phyloP scores from a whole-genome alignment of 2,797 vertebrate species.

The Danio jaintianensis region DNA sequence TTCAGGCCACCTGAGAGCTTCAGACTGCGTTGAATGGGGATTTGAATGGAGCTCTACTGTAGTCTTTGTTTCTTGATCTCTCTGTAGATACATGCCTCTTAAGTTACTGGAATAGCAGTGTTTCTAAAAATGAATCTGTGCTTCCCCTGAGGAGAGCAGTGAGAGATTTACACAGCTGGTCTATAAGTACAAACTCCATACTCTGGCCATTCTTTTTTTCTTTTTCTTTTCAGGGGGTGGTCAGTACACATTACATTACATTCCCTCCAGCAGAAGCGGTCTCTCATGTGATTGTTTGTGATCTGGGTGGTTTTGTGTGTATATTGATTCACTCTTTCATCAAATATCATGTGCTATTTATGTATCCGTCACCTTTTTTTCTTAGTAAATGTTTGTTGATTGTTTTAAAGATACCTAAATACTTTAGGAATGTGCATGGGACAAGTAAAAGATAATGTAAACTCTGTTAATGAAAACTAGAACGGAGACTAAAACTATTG shows the following conservation, averaged over 20 bases:
- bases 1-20: constrained; percentile 36
- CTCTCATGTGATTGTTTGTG: constrained; percentile 11
- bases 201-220: constrained; percentile 32
- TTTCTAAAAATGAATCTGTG: constrained; percentile 68
- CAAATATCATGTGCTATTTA: not conserved
- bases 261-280: constrained; percentile 46
- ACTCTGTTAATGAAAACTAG: too few relatives aligned
- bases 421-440: not conserved
- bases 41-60: not conserved
- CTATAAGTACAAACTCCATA: constrained; percentile 49
- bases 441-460: not conserved
- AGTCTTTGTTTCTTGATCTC: constrained; percentile 34
- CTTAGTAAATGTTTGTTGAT: not conserved
- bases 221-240: constrained; percentile 1
- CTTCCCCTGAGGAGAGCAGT: constrained; percentile 51
- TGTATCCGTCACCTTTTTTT: not conserved
- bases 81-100: constrained; percentile 50
- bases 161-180: constrained; percentile 69
- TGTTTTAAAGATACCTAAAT: not conserved
- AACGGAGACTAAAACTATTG: too few relatives aligned
- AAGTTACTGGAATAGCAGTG: constrained; percentile 63
- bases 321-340: constrained; percentile 16
- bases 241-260: constrained; percentile 34
- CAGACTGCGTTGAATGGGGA: constrained; percentile 38
- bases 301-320: constrained; percentile 18